Evolutionary conservation across 2,797 vertebrate genomes (phyloP).

Genomic region (Podarcis siculus): DNA sequence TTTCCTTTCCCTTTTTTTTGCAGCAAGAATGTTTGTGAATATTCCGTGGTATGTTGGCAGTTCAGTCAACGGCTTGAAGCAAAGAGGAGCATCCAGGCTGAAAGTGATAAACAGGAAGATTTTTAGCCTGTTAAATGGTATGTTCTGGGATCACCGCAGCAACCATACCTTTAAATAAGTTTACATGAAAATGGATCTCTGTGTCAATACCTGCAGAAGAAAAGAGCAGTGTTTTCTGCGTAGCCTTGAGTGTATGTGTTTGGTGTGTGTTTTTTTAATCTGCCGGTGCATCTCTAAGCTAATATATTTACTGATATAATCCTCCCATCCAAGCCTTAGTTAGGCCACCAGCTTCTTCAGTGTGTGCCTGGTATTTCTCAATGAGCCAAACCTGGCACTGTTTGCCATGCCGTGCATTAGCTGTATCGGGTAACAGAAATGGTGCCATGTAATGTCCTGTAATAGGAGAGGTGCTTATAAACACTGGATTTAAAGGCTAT

Average conservation of each 20-base stretch:
- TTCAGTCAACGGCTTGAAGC: not conserved
- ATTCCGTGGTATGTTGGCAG: not conserved
- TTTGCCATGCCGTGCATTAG: not conserved
- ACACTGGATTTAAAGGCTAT: conserved; percentile 4
- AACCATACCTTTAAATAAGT: not conserved
- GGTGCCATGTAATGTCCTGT: not conserved
- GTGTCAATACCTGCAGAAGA: not conserved
- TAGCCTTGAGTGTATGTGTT: not conserved
- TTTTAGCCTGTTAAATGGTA: not conserved
- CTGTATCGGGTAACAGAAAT: conserved; percentile 32
- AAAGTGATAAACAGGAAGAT: not conserved
- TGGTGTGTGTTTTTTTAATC: not conserved
- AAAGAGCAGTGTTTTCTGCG: not conserved
- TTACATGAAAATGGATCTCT: not conserved
- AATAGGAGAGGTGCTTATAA: conserved; percentile 15
- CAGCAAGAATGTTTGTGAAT: not conserved
- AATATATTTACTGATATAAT: conserved; percentile 5
- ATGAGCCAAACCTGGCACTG: not conserved
- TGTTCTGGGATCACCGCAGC: not conserved
- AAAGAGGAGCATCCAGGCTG: not conserved
- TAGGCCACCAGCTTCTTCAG: not conserved
- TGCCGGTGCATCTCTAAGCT: not conserved
- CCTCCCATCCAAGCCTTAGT: conserved; percentile 5
- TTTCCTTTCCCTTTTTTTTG: not conserved
- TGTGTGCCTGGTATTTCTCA: not conserved